Base-by-base conservation (phyloP, 2,113 vertebrate genomes). In the Microtus richardsoni region DNA sequence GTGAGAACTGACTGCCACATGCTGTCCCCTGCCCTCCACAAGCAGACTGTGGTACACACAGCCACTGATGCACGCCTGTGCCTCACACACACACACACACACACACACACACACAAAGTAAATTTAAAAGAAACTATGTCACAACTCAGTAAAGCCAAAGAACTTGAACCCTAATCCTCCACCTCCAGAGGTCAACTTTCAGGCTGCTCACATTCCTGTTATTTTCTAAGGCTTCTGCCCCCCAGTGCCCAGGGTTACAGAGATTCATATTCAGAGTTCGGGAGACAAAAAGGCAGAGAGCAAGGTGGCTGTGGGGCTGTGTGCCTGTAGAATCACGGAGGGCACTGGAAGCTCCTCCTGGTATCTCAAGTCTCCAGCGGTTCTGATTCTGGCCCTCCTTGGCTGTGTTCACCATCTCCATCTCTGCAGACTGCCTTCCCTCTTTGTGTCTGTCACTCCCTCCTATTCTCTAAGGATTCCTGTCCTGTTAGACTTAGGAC, bases 171-270 rank as follows among this genome's bases (percentile, higher is more conserved):
- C 30, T 7, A 49, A 7, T 22, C 4, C 3, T 30, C 71, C 7
- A 0, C 70, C 28, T 58, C 30, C 24, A n/a, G 49, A 79, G 39
- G 17, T 54, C 44, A 74, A 12, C 6, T 28, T 3, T 0, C 6
- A 49, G 11, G 3, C 16, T 28, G 0, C 0, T 28, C 14, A 4
- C 5, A 1, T 0, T 7, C 58, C 21, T 24, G 8, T 28, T 12
- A 5, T 6, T 19, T 5, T 52, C 44, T 75, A 36, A 52, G 14
- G 10, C 49, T 58, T 22, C 28, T n/a, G 7, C 39, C 7, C 26
- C 47, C 0, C 73, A 84, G 39, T 0, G 0, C 2, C 49, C 36
- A 16, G 24, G 41, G 30, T 16, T 33, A 3, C 39, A 47, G 88
- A 75, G 44, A 26, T 17, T 17, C 16, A 21, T 71, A 16, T 36